These are phyloP conservation scores for Epinephelus malabaricus DNA, from an alignment of 2,797 vertebrate species.

Conservation along the genomic window DNA sequence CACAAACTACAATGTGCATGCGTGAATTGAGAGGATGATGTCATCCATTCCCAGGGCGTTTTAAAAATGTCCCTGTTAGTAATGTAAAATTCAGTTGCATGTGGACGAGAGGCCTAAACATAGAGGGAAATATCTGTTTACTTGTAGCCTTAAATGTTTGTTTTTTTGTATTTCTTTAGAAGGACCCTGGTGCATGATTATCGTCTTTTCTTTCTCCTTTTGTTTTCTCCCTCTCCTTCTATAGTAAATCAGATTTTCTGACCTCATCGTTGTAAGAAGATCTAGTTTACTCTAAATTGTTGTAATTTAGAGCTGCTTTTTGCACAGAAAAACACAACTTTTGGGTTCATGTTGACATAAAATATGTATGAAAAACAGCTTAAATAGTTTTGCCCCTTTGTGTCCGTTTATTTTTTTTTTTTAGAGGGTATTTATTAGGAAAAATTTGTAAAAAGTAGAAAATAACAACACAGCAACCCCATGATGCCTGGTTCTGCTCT, in stretches of 20 bases:
- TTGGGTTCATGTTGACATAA: neutral
- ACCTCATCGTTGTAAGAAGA: neutral
- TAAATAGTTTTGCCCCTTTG: neutral
- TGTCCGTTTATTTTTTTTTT: neutral
- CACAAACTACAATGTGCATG: too few species aligned
- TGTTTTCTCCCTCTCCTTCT: neutral
- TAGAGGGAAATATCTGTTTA: too few species aligned
- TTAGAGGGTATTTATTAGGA: neutral
- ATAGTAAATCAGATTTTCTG: neutral
- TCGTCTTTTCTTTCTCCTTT: neutral
- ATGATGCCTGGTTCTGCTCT: neutral
- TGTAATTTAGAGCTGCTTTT: neutral
- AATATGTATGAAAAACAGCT: neutral
- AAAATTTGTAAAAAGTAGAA: neutral
- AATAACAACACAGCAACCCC: neutral
- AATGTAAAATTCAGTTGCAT: too few species aligned
- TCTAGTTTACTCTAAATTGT: neutral
- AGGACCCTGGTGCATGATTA: constrained; percentile 1
- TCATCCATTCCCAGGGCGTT: too few species aligned
- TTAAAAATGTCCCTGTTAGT: too few species aligned
- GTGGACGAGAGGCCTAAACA: too few species aligned
- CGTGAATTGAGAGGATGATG: too few species aligned
- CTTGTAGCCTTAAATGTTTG: too few species aligned
- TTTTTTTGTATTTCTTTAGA: neutral
- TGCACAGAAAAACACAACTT: neutral